Base-by-base conservation (phyloP, 2,888 invertebrate species). In the Leptodirus hochenwartii region DNA sequence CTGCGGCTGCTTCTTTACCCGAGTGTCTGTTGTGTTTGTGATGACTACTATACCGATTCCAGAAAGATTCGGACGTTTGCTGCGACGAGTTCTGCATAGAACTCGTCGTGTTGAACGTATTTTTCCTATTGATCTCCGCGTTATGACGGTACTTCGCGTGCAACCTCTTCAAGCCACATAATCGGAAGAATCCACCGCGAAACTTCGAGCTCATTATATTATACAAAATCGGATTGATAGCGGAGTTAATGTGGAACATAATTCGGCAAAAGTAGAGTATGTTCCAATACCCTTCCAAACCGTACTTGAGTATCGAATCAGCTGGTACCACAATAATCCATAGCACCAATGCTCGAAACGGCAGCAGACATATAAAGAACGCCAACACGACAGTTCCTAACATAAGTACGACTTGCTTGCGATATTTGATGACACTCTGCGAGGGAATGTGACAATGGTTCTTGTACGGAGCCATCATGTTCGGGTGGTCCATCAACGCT, bases 201-300 rank as follows among this genome's bases (percentile, higher is more conserved):
- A 90, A 90, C 51, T 87, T 88, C 2, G 85, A 80, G 34, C 85
- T 85, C 76, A 88, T 84, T 31, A 88, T 65, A 52, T 87, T 88
- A 56, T 90, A 90, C 29, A 90, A 59, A 44, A 88, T 80, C 8
- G 88, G 88, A 61, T 90, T 90, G 31, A 87, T 72, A 8, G 87
- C 87, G 27, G 87, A 87, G 55, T 90, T 88, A 30, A 87, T 65
- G 56, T 87, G 85, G 40, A 84, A 59, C 78, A 88, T 80, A 31
- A 85, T 73, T 40, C 88, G 69, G 48, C 79, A 79, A 56, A 85
- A 79, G 54, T 80, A 84, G 37, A 88, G 60, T 35, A 87, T 59
- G 50, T 74, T 77, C 56, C 79, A 84, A 54, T 81, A 88, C 31
- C 69, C 69, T 41, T 85, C 81, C 47, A 80, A 60, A 35, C 85